Evolutionary conservation across 2,797 vertebrate species (phyloP).

Genomic region (Prionace glauca): DNA sequence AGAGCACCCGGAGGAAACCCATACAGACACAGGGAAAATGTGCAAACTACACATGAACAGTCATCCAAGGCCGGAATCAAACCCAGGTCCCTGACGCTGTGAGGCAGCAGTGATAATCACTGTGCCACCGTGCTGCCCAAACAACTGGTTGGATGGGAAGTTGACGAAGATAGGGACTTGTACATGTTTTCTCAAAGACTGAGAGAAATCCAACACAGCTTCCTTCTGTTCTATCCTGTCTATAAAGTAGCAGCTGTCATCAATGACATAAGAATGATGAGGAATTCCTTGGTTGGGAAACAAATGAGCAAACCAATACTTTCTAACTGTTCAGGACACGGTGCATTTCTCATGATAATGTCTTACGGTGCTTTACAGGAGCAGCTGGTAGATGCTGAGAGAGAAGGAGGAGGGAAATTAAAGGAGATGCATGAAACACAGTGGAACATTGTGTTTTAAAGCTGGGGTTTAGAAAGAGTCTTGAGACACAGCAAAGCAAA

Average conservation of each 20-base stretch:
- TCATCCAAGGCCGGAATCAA: no score
- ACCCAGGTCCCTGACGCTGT: no score
- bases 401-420: neutral
- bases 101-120: no score
- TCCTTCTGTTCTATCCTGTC: neutral
- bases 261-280: neutral
- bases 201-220: neutral
- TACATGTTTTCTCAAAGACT: neutral
- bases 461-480: neutral
- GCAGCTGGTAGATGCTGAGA: neutral
- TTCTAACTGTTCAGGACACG: neutral
- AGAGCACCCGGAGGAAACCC: no score
- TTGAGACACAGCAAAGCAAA: neutral
- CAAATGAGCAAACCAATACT: neutral
- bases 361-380: neutral
- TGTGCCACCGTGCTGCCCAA: neutral
- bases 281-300: neutral
- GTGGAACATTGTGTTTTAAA: neutral
- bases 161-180: neutral
- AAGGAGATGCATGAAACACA: neutral
- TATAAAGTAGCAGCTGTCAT: neutral
- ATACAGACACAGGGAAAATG: no score
- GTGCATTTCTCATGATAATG: neutral
- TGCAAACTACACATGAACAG: no score
- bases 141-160: neutral